Percentiles rank a stretch among this genome's conserved stretches.
Conservation (phyloP, 2,888 invertebrate genomes). For the Pristionchus japonicus region DNA sequence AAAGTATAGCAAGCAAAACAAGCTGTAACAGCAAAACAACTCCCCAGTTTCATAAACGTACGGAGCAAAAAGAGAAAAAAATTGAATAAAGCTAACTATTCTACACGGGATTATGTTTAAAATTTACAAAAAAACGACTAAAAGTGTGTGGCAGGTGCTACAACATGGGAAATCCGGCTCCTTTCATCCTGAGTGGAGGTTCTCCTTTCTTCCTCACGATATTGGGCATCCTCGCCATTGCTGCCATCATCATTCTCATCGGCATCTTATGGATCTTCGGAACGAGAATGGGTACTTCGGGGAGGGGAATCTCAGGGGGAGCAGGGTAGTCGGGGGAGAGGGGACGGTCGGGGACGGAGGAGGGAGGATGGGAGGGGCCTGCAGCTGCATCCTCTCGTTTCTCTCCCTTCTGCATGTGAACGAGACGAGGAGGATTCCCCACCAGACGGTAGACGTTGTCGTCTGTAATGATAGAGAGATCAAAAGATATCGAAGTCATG, state of each 20-base stretch:
- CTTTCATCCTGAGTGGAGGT: too few relatives aligned
- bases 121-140: not conserved
- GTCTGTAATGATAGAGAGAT: too few relatives aligned
- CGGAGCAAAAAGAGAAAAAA: too few relatives aligned
- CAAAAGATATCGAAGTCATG: too few relatives aligned
- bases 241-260: not conserved
- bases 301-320: not conserved
- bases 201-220: not conserved
- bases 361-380: not conserved
- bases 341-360: not conserved
- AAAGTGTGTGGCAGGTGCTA: not conserved
- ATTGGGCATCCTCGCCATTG: too few relatives aligned
- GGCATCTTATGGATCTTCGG: not conserved
- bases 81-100: too few relatives aligned
- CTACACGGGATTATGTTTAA: not conserved
- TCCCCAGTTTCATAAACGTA: not conserved
- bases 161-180: too few relatives aligned
- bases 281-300: not conserved
- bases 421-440: not conserved
- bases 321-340: not conserved
- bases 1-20: not conserved
- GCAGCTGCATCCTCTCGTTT: not conserved
- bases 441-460: not conserved
- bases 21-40: not conserved
- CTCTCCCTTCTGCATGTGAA: not conserved